These are phyloP conservation scores for Heterodera filipjevi DNA, from an alignment of 2,888 invertebrate species.

Conservation along the genomic window DNA sequence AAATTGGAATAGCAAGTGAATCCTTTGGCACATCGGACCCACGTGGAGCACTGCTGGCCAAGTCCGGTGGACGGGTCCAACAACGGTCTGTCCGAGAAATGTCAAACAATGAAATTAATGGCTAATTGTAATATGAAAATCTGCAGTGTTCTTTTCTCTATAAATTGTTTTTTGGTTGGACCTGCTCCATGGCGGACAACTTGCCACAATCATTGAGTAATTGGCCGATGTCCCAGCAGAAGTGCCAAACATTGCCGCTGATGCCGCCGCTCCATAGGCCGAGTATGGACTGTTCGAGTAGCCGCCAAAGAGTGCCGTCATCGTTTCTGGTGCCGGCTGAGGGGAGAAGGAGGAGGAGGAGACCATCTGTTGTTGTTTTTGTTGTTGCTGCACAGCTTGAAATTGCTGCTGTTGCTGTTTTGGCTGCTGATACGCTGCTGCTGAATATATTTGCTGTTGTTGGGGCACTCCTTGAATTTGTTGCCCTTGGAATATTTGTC, in stretches of 20 bases:
- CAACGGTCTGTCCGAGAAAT: slow-evolving; percentile 28
- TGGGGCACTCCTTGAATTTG: not conserved
- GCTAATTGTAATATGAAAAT: too few relatives aligned
- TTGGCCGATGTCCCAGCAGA: not conserved
- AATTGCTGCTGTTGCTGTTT: not conserved
- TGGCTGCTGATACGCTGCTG: not conserved
- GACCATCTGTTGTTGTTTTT: slow-evolving; percentile 18
- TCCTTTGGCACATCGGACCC: slow-evolving; percentile 40
- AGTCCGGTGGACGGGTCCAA: slow-evolving; percentile 37
- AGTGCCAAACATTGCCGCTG: not conserved
- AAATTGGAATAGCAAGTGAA: slow-evolving; percentile 49
- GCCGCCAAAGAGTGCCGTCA: not conserved
- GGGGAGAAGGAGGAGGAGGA: slow-evolving; percentile 14
- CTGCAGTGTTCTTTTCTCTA: not conserved
- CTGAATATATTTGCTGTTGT: not conserved
- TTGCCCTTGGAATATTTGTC: not conserved
- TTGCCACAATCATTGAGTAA: slow-evolving; percentile 30
- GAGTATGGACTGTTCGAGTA: not conserved
- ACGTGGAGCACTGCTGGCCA: slow-evolving; percentile 32
- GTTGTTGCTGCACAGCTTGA: slow-evolving; percentile 11
- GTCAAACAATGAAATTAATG: not conserved
- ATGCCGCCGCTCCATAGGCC: not conserved
- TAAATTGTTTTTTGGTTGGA: not conserved
- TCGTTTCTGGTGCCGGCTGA: not conserved
- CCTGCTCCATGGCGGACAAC: slow-evolving; percentile 43